Evolutionary conservation across 2,113 vertebrate species (phyloP).

Genomic region (Cynopterus brachyotis): DNA sequence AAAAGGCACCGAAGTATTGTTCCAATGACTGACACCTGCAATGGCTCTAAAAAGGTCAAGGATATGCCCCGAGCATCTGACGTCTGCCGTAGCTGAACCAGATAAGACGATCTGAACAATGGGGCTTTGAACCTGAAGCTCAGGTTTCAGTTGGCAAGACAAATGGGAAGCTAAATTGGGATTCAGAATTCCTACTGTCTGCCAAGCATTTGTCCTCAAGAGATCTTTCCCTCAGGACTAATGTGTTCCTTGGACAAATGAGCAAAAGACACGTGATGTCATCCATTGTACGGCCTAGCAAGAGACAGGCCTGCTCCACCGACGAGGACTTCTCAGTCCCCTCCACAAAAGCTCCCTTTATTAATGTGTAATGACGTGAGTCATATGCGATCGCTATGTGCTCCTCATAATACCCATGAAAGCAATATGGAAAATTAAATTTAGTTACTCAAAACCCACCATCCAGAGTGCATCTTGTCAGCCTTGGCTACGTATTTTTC

Average conservation of each 20-base stretch:
- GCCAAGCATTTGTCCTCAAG: not conserved
- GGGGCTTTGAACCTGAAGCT: not conserved
- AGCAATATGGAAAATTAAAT: not conserved
- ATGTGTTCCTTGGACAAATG: rapidly evolving
- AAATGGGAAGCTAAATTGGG: not conserved
- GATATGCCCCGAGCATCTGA: rapidly evolving
- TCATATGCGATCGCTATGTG: not conserved
- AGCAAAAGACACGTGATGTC: not conserved
- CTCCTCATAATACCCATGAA: not conserved
- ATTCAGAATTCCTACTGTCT: too few relatives aligned
- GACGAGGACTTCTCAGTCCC: not conserved
- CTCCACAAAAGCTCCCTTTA: not conserved
- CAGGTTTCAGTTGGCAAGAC: not conserved
- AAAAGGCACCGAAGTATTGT: not conserved
- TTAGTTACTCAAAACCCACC: not conserved
- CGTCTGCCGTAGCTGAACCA: not conserved
- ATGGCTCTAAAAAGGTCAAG: not conserved
- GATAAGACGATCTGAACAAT: rapidly evolving
- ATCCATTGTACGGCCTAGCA: not conserved
- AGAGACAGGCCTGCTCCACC: not conserved
- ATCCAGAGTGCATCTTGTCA: not conserved
- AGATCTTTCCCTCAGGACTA: not conserved
- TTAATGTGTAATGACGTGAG: not conserved
- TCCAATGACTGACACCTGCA: not conserved
- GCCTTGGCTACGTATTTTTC: not conserved